Base-by-base conservation (phyloP, 2,888 invertebrate species). In the Cosmia trapezina region DNA sequence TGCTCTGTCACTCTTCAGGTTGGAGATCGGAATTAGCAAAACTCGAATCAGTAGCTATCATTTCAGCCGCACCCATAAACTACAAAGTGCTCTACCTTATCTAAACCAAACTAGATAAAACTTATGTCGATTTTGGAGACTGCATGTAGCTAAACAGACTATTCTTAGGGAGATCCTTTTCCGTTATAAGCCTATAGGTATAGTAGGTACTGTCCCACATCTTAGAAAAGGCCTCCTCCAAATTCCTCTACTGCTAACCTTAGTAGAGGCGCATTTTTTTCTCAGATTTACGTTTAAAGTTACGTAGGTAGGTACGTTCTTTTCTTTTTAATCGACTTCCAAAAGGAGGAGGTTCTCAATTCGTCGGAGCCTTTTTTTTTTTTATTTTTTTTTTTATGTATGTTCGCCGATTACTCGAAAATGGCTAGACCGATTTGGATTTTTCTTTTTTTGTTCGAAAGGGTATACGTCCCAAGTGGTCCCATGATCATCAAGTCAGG, bases 1-100 rank as follows among this genome's bases (percentile, higher is more conserved):
- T 61, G 22, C 17, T 49, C 12, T 17, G 45, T 60, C 14, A n/a
- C 6, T 73, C 5, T 61, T 57, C 47, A 56, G 43, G 56, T 67
- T n/a, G 17, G 19, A 53, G 64, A 8, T 47, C 22, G 4, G n/a
- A 41, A 73, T 78, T 9, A 4, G 41, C 28, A 19, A 62, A 49
- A 45, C 22, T 53, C 8, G 43, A 54, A 54, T 43, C 33, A 43
- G 41, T 19, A 63, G 22, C 45, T 9, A 14, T n/a, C 3, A 41
- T 47, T 59, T 70, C 11, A 17, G 12, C 11, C 14, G 41, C 22
- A 49, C n/a, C 17, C n/a, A n/a, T 73, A 28, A 47, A 54, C 28
- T 73, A 54, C n/a, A 14, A 63, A 28, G 12, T 73, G 14, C 5
- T 11, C 12, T 11, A 11, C 1, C 8, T 19, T 22, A 45, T 45